Percentiles rank a stretch among this genome's conserved stretches.
These are phyloP conservation scores for Dichetophora obliterata DNA, from an alignment of 2,888 invertebrate species.

Conservation along the genomic window DNA sequence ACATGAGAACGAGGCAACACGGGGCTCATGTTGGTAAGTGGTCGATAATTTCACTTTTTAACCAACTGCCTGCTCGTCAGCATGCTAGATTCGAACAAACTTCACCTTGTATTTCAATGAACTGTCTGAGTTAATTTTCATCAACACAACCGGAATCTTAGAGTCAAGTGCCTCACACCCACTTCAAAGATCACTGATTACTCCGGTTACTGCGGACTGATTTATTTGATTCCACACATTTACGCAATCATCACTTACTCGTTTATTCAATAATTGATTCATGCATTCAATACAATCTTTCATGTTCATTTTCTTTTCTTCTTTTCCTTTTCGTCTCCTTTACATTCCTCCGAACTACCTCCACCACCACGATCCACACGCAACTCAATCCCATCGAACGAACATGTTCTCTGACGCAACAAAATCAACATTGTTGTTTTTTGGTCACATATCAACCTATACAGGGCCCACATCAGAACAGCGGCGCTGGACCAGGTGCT, in stretches of 20 bases:
- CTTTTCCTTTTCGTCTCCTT: slow-evolving; percentile 29
- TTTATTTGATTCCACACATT: slow-evolving; percentile 15
- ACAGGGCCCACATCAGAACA: slow-evolving; percentile 64
- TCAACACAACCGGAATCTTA: not conserved
- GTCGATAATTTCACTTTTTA: slow-evolving; percentile 55
- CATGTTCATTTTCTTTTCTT: slow-evolving; percentile 38
- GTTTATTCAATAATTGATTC: slow-evolving; percentile 28
- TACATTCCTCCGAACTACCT: slow-evolving; percentile 35
- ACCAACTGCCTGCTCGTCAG: slow-evolving; percentile 32
- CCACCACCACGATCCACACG: slow-evolving; percentile 10
- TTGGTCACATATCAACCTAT: not conserved
- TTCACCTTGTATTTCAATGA: not conserved
- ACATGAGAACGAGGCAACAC: not conserved
- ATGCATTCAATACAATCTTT: slow-evolving; percentile 39
- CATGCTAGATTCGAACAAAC: not conserved
- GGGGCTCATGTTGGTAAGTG: not conserved
- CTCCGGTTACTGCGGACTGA: not conserved
- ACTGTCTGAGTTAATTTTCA: not conserved
- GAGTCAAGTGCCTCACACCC: not conserved
- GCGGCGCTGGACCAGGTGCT: slow-evolving; percentile 51
- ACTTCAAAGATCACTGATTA: not conserved
- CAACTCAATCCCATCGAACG: slow-evolving; percentile 17
- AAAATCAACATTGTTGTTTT: not conserved
- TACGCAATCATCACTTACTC: slow-evolving; percentile 37
- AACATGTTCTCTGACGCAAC: slow-evolving; percentile 8